A percentile compares a stretch with the other conserved stretches of the same genome.
Evolutionary conservation across 2,113 vertebrate species (phyloP).

Genomic region (Peucedramus taeniatus): DNA sequence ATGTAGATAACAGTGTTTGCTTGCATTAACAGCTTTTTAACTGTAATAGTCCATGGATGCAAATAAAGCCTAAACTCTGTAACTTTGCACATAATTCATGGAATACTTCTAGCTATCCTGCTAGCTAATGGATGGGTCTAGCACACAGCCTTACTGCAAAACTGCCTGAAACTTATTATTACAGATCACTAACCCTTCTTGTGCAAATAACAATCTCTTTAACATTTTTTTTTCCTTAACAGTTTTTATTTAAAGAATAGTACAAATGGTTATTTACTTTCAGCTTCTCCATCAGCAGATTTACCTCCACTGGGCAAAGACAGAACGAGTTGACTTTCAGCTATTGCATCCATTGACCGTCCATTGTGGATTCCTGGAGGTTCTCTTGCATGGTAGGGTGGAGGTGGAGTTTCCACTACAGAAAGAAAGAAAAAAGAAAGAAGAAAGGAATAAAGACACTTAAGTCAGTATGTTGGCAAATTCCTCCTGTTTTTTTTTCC

Average conservation of each 20-base stretch:
- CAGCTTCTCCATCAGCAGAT: slow-evolving; percentile 50
- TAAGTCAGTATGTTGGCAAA: not conserved
- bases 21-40: slow-evolving; percentile 21
- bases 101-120: not conserved
- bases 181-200: not conserved
- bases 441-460: not conserved
- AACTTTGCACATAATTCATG: not conserved
- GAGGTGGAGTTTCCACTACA: slow-evolving; percentile 84
- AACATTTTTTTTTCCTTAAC: not conserved
- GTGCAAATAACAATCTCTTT: not conserved
- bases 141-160: not conserved
- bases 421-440: not conserved
- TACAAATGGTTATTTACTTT: slow-evolving; percentile 65
- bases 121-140: not conserved
- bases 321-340: slow-evolving; percentile 77
- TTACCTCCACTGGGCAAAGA: slow-evolving; percentile 83
- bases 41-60: not conserved
- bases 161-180: not conserved
- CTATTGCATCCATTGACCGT: slow-evolving; percentile 74
- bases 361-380: slow-evolving; percentile 76
- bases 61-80: not conserved
- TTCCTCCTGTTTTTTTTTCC: not conserved
- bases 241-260: slow-evolving; percentile 6
- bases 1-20: not conserved
- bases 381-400: slow-evolving; percentile 84